Evolutionary conservation across 2,888 invertebrate species (phyloP), one percentile per base, ranked within the genome.

Genomic region (Hybos culiciformis): DNA sequence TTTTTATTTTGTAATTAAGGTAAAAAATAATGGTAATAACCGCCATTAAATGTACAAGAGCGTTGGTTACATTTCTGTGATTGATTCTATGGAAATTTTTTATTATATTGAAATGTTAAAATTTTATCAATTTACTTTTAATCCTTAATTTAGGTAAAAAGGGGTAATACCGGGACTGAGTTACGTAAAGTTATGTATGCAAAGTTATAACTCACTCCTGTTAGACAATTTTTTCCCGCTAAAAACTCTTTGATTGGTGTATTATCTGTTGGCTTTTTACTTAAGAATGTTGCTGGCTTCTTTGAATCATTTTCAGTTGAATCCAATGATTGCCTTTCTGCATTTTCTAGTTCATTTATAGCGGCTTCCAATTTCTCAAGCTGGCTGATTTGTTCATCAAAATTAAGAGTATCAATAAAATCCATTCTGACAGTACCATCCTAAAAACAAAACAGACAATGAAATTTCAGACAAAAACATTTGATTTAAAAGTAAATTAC

Each of bases 151-250:
- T n/a, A n/a, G n/a, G n/a, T n/a, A n/a, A n/a, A n/a, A n/a, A n/a
- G n/a, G n/a, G n/a, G n/a, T n/a, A n/a, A n/a, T n/a, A n/a, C n/a
- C n/a, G n/a, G n/a, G n/a, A n/a, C n/a, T n/a, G n/a, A n/a, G n/a
- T n/a, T n/a, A n/a, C n/a, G n/a, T 23, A 34, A 19, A 5, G 11
- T 20, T n/a, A 19, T 17, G 9, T 17, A 39, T 15, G 26, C 17
- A n/a, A 24, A 33, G 11, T 20, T 24, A 8, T 26, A 23, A 53
- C 56, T 70, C 66, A 86, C 88, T 54, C 93, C 93, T 57, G 80
- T 80, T 4, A 94, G 69, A 59, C 93, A 94, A 56, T 85, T 80
- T 52, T 82, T 82, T 20, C 87, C 92, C 49, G 76, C 78, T 2
- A 94, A 68, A 57, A 94, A 90, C 34, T 79, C 83, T 47, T 78